Base-by-base conservation (phyloP, 2,797 vertebrate species). In the Anniella stebbinsi region DNA sequence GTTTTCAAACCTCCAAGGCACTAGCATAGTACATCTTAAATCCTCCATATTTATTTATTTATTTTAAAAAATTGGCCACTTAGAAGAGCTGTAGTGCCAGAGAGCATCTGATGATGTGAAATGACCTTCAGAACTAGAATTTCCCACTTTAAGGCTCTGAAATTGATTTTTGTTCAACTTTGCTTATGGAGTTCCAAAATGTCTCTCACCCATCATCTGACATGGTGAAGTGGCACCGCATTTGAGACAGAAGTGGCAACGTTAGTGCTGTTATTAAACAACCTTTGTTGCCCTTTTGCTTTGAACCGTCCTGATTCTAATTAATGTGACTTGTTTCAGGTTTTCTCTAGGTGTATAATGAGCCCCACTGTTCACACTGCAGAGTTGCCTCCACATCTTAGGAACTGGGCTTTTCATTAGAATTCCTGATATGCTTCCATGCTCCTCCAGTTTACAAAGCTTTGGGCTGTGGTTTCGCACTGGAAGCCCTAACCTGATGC, bases 311-410 rank as follows among this genome's bases (percentile, higher is more conserved):
- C 72, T 76, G 30, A 67, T 91, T 70, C 76, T 88, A 78, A 90
- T 90, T 91, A 87, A 57, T 36, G 9, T 66, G 88, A 88, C n/a
- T 93, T 25, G n/a, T 21, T 86, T 85, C 88, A 91, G 87, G n/a
- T 80, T 80, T 63, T 73, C 94, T 82, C 67, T 66, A 67, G 60
- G 84, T 93, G 57, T 86, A 89, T 70, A 94, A 78, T 51, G 73
- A 91, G 86, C 87, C 33, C 45, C 17, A 12, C 33, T 2, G 23
- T 21, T 6, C 36, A 57, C 33, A 23, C 18, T 75, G 3, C 33
- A 12, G 13, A n/a, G 36, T 60, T 70, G 13, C 73, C 78, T 87
- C 33, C 81, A 18, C 25, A 70, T 51, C 70, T 41, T 88, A 87
- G 85, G 84, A 0, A 0, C 30, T 80, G 78, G 0, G 0, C 90